phyloP scores from a whole-genome alignment of 2,797 vertebrate species.

The Alcedo atthis region DNA sequence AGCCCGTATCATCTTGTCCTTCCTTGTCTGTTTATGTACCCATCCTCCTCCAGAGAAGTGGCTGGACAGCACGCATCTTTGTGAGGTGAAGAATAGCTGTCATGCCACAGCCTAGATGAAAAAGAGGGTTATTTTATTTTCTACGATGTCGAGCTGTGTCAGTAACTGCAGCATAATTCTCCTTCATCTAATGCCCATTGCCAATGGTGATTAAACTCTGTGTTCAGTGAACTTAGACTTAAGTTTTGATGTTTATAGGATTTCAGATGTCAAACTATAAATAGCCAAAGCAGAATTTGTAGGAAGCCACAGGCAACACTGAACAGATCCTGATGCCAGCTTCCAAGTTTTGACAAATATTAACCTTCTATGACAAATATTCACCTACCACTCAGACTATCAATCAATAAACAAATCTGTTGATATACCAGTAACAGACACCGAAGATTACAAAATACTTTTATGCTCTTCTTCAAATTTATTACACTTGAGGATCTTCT shows the following conservation, averaged over 20 bases:
- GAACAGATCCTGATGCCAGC: constrained; percentile 41
- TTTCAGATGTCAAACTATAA: constrained; percentile 19
- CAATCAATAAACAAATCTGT: constrained; percentile 44
- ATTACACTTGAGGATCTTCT: background rate
- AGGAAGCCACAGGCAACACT: constrained; percentile 11
- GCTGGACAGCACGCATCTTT: background rate
- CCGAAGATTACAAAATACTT: background rate
- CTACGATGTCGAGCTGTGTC: background rate
- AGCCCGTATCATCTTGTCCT: background rate
- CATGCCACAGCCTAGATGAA: background rate
- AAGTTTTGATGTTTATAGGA: background rate
- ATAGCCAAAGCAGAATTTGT: constrained; percentile 17
- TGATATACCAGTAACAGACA: background rate
- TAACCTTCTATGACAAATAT: constrained; percentile 44
- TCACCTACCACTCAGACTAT: constrained; percentile 5
- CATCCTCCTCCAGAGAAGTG: background rate
- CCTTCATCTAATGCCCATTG: background rate
- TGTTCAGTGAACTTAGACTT: background rate
- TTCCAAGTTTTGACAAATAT: constrained; percentile 40
- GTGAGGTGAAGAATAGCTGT: background rate
- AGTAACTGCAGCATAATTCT: background rate
- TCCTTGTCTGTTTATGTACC: background rate
- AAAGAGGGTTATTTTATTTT: background rate
- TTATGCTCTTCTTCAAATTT: background rate
- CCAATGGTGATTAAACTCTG: background rate